Evolutionary conservation across 2,797 vertebrate genomes (phyloP).

Genomic region (Anomalospiza imberbis): DNA sequence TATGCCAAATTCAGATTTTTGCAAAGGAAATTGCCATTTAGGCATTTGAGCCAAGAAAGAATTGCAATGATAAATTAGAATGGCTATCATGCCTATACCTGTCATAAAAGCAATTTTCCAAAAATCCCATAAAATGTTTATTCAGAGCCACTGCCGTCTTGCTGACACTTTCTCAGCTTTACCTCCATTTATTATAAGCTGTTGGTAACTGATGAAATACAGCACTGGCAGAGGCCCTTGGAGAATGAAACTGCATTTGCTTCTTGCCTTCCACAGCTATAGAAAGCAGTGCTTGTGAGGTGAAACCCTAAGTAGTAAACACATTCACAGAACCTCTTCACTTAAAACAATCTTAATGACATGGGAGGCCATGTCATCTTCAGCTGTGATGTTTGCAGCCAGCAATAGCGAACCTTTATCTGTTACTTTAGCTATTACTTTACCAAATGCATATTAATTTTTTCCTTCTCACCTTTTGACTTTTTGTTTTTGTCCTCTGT

Average conservation of each 20-base stretch:
- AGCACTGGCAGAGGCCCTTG: not conserved
- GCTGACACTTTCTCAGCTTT: not conserved
- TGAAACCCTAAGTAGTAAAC: not conserved
- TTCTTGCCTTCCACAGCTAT: not conserved
- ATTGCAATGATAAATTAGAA: not conserved
- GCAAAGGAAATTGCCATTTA: not conserved
- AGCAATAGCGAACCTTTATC: not conserved
- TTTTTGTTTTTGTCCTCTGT: constrained; percentile 5
- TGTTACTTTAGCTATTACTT: not conserved
- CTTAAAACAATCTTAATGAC: not conserved
- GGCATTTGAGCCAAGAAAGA: not conserved
- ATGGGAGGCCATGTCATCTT: not conserved
- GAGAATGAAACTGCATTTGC: not conserved
- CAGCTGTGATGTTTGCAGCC: not conserved
- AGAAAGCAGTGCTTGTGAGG: not conserved
- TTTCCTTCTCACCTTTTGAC: not conserved
- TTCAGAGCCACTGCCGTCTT: not conserved
- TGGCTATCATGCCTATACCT: not conserved
- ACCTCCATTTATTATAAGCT: not conserved
- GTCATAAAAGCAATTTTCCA: not conserved
- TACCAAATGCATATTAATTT: not conserved
- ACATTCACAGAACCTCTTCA: not conserved
- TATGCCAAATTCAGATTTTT: not conserved
- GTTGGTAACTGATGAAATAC: not conserved
- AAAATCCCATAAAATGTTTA: not conserved